These are phyloP conservation scores for Magallana gigas DNA, from an alignment of 1,140 invertebrate species.

Conservation along the genomic window DNA sequence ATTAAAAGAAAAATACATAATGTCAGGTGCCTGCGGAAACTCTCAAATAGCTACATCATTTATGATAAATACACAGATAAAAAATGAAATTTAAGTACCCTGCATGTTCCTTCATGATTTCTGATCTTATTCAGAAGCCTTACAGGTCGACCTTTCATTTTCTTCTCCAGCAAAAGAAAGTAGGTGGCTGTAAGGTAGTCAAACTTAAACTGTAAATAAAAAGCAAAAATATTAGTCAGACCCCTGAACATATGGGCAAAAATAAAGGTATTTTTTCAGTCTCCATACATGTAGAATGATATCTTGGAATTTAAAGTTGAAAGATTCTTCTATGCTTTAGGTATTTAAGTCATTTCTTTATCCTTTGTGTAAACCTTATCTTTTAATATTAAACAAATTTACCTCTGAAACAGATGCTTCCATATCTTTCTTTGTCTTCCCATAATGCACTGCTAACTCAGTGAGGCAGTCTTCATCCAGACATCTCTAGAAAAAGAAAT, in stretches of 20 bases:
- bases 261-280: too few relatives aligned
- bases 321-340: too few relatives aligned
- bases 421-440: constrained; percentile 78
- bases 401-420: constrained; percentile 77
- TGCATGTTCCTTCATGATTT: constrained; percentile 43
- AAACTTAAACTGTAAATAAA: constrained; percentile 83
- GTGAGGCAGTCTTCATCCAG: constrained; percentile 85
- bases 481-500: constrained; percentile 57
- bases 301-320: too few relatives aligned
- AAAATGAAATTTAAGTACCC: constrained; percentile 51
- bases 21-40: too few relatives aligned
- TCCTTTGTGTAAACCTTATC: background rate
- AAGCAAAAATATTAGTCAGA: background rate
- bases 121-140: constrained; percentile 72
- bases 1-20: too few relatives aligned
- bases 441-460: constrained; percentile 83
- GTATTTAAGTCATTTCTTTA: too few relatives aligned
- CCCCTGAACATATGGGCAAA: too few relatives aligned
- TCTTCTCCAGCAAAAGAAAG: constrained; percentile 85
- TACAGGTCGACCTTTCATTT: constrained; percentile 82
- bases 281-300: too few relatives aligned
- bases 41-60: too few relatives aligned
- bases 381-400: background rate
- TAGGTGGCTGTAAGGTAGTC: constrained; percentile 91
- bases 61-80: too few relatives aligned